These are phyloP conservation scores for Apistogramma diplotaenia DNA, from an alignment of 2,113 vertebrate genomes.

Conservation along the genomic window DNA sequence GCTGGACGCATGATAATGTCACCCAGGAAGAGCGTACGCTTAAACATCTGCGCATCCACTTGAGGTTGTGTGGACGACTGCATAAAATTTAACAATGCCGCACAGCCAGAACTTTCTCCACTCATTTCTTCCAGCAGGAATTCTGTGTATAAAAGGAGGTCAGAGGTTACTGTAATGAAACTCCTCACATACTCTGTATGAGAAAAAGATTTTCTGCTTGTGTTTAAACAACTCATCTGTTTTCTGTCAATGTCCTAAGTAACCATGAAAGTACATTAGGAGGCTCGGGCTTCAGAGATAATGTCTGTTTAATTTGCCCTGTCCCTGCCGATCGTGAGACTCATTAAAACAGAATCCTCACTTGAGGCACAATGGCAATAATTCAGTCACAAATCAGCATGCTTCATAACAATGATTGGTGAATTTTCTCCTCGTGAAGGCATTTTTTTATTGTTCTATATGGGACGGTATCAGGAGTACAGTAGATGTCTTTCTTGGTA, in stretches of 20 bases:
- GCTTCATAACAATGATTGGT: background rate
- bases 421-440: background rate
- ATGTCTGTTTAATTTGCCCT: background rate
- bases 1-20: background rate
- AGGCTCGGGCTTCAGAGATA: background rate
- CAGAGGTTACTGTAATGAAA: constrained; percentile 8
- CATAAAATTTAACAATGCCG: background rate
- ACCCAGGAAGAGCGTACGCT: background rate
- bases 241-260: constrained; percentile 8
- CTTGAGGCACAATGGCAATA: background rate
- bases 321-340: constrained; percentile 3
- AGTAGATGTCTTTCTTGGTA: background rate
- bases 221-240: constrained; percentile 7
- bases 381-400: background rate
- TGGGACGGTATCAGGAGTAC: background rate
- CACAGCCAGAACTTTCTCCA: background rate
- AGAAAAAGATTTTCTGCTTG: background rate
- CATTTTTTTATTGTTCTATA: background rate
- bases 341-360: constrained; percentile 10
- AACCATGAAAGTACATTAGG: constrained; percentile 6
- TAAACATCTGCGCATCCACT: background rate
- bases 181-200: background rate
- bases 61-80: background rate
- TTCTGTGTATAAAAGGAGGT: constrained; percentile 7
- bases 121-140: background rate